Base-by-base conservation (phyloP, 2,888 invertebrate genomes). In the Heliconius sara region DNA sequence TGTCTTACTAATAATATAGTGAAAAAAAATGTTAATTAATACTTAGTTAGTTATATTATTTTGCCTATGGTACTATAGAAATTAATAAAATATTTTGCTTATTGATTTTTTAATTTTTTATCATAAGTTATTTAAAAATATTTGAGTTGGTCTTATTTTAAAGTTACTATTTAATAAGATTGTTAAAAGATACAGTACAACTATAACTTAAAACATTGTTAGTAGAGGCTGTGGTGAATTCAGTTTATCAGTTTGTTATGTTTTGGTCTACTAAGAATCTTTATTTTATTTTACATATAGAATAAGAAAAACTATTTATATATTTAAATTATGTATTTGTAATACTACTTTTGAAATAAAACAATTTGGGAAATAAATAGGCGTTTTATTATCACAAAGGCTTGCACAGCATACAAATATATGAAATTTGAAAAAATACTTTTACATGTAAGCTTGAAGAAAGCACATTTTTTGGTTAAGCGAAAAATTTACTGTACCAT, bases 341-440 rank as follows among this genome's bases (percentile, higher is more conserved):
- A 60, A 39, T 25, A 19, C 22, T 73, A 73, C 13, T 73, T 73
- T 16, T 52, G 25, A 71, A 65, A 65, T 67, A 77, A 63, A 77
- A 74, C 39, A 66, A n/a, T 19, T 43, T 12, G 12, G 22, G 57
- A 82, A 86, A 86, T 87, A 90, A 89, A 90, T 89, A 89, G 84
- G 85, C 57, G 67, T 83, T 89, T 89, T 90, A 89, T 85, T 93
- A 93, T 93, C 93, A 93, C 92, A 92, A 90, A 92, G 90, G 92
- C 92, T 90, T 91, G 88, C 90, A 88, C 88, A 88, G 91, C 90
- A 90, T 88, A 83, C 79, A 84, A 83, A 82, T 77, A 76, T 80
- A 75, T 43, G 71, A 79, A 79, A 72, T 79, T 77, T 25, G 73
- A 78, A 57, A 81, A 81, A 82, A 80, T 80, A 80, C 76, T 76